Conservation (phyloP, 2,113 vertebrate species). For the Siniperca chuatsi region DNA sequence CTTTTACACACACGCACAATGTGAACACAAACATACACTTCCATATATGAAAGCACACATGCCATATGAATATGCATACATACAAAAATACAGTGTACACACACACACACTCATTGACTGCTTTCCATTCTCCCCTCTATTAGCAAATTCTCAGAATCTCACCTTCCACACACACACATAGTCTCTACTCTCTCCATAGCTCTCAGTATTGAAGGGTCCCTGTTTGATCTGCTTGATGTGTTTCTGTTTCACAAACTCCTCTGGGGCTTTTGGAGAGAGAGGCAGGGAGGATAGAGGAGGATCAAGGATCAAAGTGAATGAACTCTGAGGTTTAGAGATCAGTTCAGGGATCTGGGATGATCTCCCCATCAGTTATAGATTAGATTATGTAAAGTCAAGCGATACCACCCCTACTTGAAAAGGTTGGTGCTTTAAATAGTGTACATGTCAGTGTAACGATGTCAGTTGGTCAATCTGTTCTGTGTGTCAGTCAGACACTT, state of each 20-base stretch:
- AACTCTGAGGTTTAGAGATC: slow-evolving; percentile 27
- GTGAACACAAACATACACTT: not conserved
- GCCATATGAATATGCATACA: not conserved
- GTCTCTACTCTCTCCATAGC: not conserved
- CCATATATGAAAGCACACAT: not conserved
- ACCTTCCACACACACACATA: not conserved
- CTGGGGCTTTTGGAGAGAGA: slow-evolving; percentile 26
- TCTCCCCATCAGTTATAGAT: slow-evolving; percentile 17
- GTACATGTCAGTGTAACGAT: not conserved
- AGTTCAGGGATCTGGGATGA: slow-evolving; percentile 22
- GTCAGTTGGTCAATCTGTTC: not conserved
- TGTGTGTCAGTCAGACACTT: not conserved
- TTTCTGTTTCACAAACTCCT: slow-evolving; percentile 42
- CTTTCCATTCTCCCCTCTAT: not conserved
- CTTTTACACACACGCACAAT: not conserved
- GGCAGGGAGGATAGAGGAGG: slow-evolving; percentile 15
- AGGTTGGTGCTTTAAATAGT: not conserved
- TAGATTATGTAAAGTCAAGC: slow-evolving; percentile 33
- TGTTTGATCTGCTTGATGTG: slow-evolving; percentile 49
- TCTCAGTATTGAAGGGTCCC: not conserved
- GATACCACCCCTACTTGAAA: slow-evolving; percentile 1
- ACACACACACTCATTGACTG: not conserved
- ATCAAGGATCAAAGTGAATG: slow-evolving; percentile 50
- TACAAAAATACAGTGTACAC: not conserved
- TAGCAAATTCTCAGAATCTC: not conserved